Evolutionary conservation across 2,888 invertebrate genomes (phyloP), one percentile per base, ranked within the genome.

Genomic region (Euspilapteryx auroguttella): DNA sequence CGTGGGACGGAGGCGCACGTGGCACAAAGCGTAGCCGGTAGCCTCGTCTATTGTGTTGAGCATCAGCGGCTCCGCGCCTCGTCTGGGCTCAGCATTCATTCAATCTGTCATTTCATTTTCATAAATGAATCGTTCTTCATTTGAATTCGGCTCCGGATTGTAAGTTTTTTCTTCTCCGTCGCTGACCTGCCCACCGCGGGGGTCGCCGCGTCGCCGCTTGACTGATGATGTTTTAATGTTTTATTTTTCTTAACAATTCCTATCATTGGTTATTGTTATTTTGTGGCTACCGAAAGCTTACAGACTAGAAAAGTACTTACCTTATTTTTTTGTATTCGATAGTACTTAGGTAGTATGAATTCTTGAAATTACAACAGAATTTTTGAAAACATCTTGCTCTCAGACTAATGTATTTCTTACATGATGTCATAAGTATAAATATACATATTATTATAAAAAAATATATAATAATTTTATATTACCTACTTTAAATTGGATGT

Each of bases 41-140:
- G 69, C 64, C 45, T 47, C 47, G 41, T n/a, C n/a, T n/a, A n/a
- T n/a, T n/a, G n/a, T n/a, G n/a, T n/a, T n/a, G n/a, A n/a, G n/a
- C n/a, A n/a, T n/a, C n/a, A n/a, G n/a, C n/a, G n/a, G n/a, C n/a
- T n/a, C n/a, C n/a, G n/a, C 48, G 45, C 49, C 57, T 65, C 66
- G 59, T 61, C 44, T 44, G 36, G 24, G 14, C 47, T 40, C 49
- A 51, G 51, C 55, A 54, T 68, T 59, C 63, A 66, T 63, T 63
- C 65, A 69, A 65, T 68, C 68, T 65, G 73, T 73, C 71, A 66
- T 75, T 73, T 62, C 63, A 65, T 71, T 73, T 71, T 71, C 66
- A 65, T 66, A 73, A 69, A 73, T 62, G 68, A 71, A 69, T 68
- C 62, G 65, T 73, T 71, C 66, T 64, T 66, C 68, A 66, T 73